Percentiles rank a stretch among this genome's conserved stretches.
Evolutionary conservation across 2,797 vertebrate species (phyloP).

Genomic region (Urosaurus nigricauda): DNA sequence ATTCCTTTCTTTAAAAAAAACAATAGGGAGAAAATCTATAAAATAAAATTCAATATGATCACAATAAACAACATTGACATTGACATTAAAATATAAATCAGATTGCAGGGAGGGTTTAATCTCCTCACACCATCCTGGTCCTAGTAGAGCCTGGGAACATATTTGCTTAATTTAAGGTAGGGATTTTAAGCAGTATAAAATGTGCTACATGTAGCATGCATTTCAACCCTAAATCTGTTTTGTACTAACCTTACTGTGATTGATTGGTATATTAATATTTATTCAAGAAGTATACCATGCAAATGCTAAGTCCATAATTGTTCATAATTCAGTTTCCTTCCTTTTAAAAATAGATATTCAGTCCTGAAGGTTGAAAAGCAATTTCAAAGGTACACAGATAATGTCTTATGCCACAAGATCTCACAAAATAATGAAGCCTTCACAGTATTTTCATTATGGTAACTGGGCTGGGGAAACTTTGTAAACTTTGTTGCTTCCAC

Average conservation of each 20-base stretch:
- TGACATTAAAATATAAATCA: too few relatives aligned
- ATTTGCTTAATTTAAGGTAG: too few relatives aligned
- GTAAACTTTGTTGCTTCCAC: not conserved
- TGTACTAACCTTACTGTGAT: not conserved
- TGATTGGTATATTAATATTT: not conserved
- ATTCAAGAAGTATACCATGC: not conserved
- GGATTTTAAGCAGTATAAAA: not conserved
- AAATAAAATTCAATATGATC: too few relatives aligned
- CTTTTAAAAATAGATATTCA: not conserved
- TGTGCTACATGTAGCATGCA: too few relatives aligned
- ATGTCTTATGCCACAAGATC: not conserved
- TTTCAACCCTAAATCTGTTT: not conserved
- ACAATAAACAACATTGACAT: too few relatives aligned
- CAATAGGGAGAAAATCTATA: too few relatives aligned
- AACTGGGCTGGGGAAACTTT: not conserved
- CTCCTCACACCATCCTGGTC: too few relatives aligned
- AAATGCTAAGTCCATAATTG: not conserved
- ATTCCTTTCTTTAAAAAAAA: too few relatives aligned
- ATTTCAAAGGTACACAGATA: not conserved
- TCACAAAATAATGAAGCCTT: not conserved
- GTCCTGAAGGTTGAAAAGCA: not conserved
- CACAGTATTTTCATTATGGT: not conserved
- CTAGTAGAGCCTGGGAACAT: too few relatives aligned
- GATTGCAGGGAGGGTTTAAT: too few relatives aligned
- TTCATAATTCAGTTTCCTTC: not conserved